Evolutionary conservation across 2,888 invertebrate species (phyloP), one percentile per base, ranked within the genome.

Genomic region (Neuroscelio doddi): DNA sequence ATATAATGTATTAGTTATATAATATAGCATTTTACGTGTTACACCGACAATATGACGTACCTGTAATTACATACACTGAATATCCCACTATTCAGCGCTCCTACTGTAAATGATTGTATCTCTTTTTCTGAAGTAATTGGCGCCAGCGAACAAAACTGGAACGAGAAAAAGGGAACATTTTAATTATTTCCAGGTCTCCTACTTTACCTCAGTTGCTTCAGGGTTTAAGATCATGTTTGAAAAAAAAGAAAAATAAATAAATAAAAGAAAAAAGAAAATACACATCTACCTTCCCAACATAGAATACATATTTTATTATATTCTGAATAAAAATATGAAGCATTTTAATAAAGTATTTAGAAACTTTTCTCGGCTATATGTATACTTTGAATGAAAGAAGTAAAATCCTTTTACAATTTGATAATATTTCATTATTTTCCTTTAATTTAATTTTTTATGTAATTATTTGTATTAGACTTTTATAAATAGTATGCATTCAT

Each of bases 81-180:
- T 58, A 58, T 62, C 56, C 41, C 47, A 36, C 59, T 52, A 61
- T 65, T 61, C 61, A 49, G 10, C 36, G 50, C 42, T 34, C 47
- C 49, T 45, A 57, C 57, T 61, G 56, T 38, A 61, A 61, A 65
- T 57, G 65, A 65, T 65, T 61, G 57, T 61, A 65, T 61, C 29
- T 53, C 44, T 61, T 65, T 65, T 65, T 39, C 56, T 61, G 47
- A 61, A 56, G 65, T 65, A 61, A 65, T 61, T 65, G 59, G 65
- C 65, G 50, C 55, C 56, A 45, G 39, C 44, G 51, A 58, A 50
- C 50, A 51, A 24, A 52, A 55, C 29, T 55, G 46, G 49, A 41
- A 56, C 9, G 51, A 56, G 41, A 51, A 63, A 65, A 36, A 59
- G 34, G 34, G 49, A 53, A 64, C 64, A 50, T 64, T 64, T 64